phyloP scores from a whole-genome alignment of 2,797 vertebrate genomes.

The Characodon lateralis region DNA sequence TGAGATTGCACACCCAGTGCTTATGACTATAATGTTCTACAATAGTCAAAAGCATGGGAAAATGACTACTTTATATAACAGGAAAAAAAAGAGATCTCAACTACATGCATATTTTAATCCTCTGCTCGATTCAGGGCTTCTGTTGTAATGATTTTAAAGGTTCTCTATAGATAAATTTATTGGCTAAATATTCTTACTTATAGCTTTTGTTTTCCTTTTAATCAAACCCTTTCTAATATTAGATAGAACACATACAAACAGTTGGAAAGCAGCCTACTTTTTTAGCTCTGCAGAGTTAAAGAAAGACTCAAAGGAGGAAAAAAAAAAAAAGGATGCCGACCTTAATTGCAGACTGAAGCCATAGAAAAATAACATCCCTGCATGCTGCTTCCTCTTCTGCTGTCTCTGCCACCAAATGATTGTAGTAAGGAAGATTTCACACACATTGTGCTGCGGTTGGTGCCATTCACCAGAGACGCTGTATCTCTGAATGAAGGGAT shows the following conservation, averaged over 20 bases:
- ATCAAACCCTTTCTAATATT: background rate
- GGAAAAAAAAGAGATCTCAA: background rate
- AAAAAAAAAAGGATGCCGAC: conserved; percentile 35
- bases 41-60: too few species aligned
- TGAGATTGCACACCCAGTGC: background rate
- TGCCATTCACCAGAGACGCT: background rate
- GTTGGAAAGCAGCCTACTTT: background rate
- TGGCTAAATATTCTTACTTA: too few species aligned
- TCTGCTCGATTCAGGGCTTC: background rate
- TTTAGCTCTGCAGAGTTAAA: background rate
- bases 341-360: conserved; percentile 43
- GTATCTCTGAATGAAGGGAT: conserved; percentile 31
- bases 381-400: conserved; percentile 26
- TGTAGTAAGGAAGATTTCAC: conserved; percentile 1
- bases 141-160: background rate
- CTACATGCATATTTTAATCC: background rate
- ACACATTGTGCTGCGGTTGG: conserved; percentile 15
- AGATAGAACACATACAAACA: background rate
- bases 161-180: background rate
- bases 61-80: background rate
- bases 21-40: too few species aligned
- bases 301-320: conserved; percentile 15
- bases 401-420: conserved; percentile 28
- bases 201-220: background rate
- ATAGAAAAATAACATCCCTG: conserved; percentile 47